Percentiles rank a stretch among this genome's conserved stretches.
Evolutionary conservation across 2,113 vertebrate genomes (phyloP).

Genomic region (Gavialis gangeticus): DNA sequence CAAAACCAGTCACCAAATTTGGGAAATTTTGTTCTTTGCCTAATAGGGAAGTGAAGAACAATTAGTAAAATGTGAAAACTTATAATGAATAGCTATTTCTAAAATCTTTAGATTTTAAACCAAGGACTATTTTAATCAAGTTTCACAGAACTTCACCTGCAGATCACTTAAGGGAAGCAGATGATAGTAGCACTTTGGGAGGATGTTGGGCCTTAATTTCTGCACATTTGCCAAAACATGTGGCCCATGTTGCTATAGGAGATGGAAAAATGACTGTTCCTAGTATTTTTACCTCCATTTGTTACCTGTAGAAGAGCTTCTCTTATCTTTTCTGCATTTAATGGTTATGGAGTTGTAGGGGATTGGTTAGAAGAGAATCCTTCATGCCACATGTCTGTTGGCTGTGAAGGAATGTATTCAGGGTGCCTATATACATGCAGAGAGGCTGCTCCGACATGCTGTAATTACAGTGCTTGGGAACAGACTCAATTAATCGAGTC

Average conservation of each 20-base stretch:
- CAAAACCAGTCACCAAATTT: neutral
- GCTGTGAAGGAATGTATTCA: neutral
- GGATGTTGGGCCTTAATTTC: too few species aligned
- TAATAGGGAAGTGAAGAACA: neutral
- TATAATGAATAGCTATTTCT: too few species aligned
- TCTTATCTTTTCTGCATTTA: neutral
- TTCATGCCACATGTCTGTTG: accelerated
- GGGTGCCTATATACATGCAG: too few species aligned
- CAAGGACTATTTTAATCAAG: too few species aligned
- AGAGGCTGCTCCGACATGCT: too few species aligned
- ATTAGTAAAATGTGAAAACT: neutral
- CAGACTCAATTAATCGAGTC: too few species aligned
- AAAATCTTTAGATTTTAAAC: too few species aligned
- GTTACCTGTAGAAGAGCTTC: neutral
- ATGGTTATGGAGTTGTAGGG: neutral
- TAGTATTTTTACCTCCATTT: neutral
- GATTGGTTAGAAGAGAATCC: neutral
- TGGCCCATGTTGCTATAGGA: neutral
- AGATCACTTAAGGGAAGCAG: too few species aligned
- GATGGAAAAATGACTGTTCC: neutral
- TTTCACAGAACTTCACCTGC: too few species aligned
- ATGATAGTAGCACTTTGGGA: too few species aligned
- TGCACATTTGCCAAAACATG: too few species aligned
- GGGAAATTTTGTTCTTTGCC: neutral
- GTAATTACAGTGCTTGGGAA: too few species aligned